Conservation (phyloP, 1,140 invertebrate genomes). For the Lamellibrachia luymesi region DNA sequence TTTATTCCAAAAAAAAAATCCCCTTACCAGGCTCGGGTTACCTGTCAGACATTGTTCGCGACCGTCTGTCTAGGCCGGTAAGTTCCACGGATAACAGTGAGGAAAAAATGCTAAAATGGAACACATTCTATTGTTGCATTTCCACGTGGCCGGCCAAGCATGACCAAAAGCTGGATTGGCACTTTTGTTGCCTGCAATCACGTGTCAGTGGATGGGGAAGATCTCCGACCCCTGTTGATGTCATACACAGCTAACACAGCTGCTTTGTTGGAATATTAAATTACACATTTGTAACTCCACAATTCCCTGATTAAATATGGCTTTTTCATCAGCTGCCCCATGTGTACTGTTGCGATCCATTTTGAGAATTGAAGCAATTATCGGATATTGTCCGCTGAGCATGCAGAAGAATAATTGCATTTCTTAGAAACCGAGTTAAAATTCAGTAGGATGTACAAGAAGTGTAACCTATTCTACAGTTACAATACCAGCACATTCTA, state of each 20-base stretch:
- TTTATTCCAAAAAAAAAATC: not conserved
- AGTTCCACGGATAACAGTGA: not conserved
- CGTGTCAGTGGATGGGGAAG: not conserved
- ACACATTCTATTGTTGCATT: constrained; percentile 5
- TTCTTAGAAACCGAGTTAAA: not conserved
- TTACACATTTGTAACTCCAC: not conserved
- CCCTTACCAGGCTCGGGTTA: not conserved
- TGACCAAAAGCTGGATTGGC: not conserved
- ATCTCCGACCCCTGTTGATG: not conserved
- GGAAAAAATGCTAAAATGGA: not conserved
- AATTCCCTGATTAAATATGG: not conserved
- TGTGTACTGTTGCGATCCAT: not conserved
- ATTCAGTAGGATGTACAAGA: not conserved
- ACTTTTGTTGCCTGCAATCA: not conserved
- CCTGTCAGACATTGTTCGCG: not conserved
- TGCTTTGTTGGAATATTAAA: constrained; percentile 1
- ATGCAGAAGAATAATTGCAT: not conserved
- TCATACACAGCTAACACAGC: not conserved
- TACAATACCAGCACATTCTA: not conserved
- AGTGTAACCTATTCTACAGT: not conserved
- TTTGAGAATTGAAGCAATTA: not conserved
- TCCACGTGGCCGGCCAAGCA: not conserved
- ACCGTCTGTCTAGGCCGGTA: not conserved
- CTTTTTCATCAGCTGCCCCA: not conserved
- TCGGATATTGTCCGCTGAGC: not conserved